Conservation (phyloP, 1,140 invertebrate species). For the Trichogramma pretiosum region DNA sequence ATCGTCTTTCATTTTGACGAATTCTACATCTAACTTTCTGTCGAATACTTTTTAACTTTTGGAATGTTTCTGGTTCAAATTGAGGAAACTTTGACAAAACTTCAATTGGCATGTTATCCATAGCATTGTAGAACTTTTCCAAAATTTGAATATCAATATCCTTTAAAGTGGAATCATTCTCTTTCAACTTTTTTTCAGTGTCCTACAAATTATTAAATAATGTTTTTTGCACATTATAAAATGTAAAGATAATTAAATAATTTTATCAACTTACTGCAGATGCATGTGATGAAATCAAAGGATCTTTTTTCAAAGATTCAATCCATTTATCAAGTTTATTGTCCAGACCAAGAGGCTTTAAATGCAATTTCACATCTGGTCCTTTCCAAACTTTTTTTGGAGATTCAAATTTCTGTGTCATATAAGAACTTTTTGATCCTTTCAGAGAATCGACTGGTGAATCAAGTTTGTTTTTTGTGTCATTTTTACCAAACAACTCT, state of each 20-base stretch:
- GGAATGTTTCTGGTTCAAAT: slow-evolving; percentile 29
- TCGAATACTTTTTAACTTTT: slow-evolving; percentile 29
- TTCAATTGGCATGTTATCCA: slow-evolving; percentile 32
- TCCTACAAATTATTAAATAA: slow-evolving; percentile 23
- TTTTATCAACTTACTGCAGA: background rate
- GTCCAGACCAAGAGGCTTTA: slow-evolving; percentile 19
- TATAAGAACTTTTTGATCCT: too few relatives aligned
- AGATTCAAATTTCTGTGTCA: too few relatives aligned
- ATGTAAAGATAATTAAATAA: background rate
- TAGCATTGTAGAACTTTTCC: slow-evolving; percentile 30
- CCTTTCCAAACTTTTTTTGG: slow-evolving; percentile 13
- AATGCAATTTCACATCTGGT: slow-evolving; percentile 20
- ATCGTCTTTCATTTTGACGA: slow-evolving; percentile 24
- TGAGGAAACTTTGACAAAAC: slow-evolving; percentile 35
- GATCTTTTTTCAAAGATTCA: slow-evolving; percentile 10
- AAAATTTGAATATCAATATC: slow-evolving; percentile 32
- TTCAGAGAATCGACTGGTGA: too few relatives aligned
- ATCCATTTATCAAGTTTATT: slow-evolving; percentile 14
- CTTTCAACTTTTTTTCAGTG: slow-evolving; percentile 24
- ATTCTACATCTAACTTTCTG: slow-evolving; percentile 35
- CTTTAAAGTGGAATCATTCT: slow-evolving; percentile 22
- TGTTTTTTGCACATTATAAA: background rate
- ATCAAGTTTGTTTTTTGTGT: too few relatives aligned
- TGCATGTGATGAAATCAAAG: slow-evolving; percentile 7
- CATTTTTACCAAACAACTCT: too few relatives aligned